Conservation (phyloP, 2,797 vertebrate species). For the Ficedula albicollis region DNA sequence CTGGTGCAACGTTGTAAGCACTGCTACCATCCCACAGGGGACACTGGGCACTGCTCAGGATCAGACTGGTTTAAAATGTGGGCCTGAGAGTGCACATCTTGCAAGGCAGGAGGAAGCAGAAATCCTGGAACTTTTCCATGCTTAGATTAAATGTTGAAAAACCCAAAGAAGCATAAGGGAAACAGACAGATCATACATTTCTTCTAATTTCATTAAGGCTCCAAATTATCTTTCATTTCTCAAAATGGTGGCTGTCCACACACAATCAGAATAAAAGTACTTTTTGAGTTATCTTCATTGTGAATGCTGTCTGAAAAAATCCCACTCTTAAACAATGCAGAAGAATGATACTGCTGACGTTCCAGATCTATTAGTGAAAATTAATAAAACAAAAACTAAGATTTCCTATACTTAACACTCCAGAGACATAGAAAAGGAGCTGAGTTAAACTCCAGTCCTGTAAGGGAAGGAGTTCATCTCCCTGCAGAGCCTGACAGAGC, state of each 20-base stretch:
- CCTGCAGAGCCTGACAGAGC: background rate
- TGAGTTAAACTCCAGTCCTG: too few relatives aligned
- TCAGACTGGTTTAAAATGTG: accelerated
- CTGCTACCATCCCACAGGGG: background rate
- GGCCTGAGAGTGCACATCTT: background rate
- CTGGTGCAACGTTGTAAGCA: accelerated
- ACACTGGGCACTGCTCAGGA: background rate
- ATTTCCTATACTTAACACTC: background rate
- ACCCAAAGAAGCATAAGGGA: background rate
- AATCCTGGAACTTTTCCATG: background rate
- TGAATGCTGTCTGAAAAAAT: background rate
- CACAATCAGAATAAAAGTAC: background rate
- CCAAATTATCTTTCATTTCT: background rate
- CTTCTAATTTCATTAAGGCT: background rate
- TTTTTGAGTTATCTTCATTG: background rate
- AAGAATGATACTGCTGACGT: background rate
- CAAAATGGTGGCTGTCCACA: background rate
- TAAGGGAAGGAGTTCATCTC: too few relatives aligned
- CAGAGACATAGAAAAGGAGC: background rate
- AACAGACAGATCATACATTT: background rate
- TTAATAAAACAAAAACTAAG: background rate
- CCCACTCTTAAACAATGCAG: background rate
- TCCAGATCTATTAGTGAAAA: background rate
- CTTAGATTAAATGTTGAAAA: background rate
- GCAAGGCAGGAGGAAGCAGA: background rate